phyloP scores from a whole-genome alignment of 2,888 invertebrate species.

The Nomada lathburiana region DNA sequence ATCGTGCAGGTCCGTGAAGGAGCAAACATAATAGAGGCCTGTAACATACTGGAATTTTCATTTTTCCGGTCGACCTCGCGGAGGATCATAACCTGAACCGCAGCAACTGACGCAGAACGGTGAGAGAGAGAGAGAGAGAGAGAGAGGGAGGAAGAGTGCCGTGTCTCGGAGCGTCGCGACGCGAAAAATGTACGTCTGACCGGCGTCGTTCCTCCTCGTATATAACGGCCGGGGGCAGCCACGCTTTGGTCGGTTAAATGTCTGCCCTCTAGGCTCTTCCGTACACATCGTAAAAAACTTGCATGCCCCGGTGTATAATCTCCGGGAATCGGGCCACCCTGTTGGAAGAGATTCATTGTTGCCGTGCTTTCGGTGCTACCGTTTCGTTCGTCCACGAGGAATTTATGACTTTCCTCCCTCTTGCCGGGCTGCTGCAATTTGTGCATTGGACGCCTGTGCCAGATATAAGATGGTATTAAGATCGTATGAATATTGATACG shows the following conservation, averaged over 20 bases:
- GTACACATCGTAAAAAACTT: constrained; percentile 48
- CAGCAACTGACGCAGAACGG: constrained; percentile 24
- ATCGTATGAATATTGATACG: neutral
- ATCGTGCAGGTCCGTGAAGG: constrained; percentile 62
- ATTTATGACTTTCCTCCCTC: constrained; percentile 22
- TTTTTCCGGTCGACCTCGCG: constrained; percentile 80
- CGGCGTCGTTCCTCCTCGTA: constrained; percentile 60
- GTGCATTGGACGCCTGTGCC: neutral
- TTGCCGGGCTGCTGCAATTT: neutral
- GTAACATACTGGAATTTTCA: constrained; percentile 78
- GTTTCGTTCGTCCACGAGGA: constrained; percentile 18
- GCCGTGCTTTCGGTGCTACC: constrained; percentile 22
- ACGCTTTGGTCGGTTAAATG: constrained; percentile 45
- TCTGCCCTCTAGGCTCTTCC: constrained; percentile 32
- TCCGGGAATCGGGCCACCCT: constrained; percentile 30
- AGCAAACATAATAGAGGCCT: constrained; percentile 74
- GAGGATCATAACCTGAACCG: constrained; percentile 75
- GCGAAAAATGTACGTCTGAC: constrained; percentile 73
- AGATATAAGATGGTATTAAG: neutral
- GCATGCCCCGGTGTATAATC: constrained; percentile 41
- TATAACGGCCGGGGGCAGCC: constrained; percentile 30
- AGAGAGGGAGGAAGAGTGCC: neutral
- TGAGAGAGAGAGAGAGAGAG: neutral
- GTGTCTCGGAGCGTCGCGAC: constrained; percentile 48
- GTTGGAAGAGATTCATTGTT: constrained; percentile 39